Base-by-base conservation (phyloP, 1,140 invertebrate genomes). In the Drosophila subpulchrella region DNA sequence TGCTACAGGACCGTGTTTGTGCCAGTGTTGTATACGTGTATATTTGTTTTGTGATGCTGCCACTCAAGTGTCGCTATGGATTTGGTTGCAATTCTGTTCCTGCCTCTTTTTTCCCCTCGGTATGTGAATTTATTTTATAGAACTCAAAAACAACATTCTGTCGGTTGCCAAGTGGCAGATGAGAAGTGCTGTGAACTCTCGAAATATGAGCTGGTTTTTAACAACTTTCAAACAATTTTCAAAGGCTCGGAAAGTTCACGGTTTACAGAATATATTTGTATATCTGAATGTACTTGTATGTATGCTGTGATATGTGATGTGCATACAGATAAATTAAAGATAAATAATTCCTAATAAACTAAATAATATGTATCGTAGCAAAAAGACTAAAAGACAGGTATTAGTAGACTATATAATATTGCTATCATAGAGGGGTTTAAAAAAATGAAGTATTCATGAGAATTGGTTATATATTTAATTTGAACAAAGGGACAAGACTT, bases 61-160 rank as follows among this genome's bases (percentile, higher is more conserved):
- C 81, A 80, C 77, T 85, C 81, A 81, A 80, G 56, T 76, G 76
- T 76, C 81, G 58, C 60, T 39, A 60, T 72, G 57, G 44, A 63
- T 82, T 78, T 42, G 56, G 60, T 63, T 80, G 81, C 66, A 80
- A 66, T 84, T 76, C 57, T 27, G 57, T 10, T 11, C 11, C 41
- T 47, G 2, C 17, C 20, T 6, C 27, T 24, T 17, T 66, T 55
- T 24, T 2, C 6, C 30, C 27, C 8, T 47, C 17, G 51, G 46
- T 20, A 38, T 58, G 44, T 42, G 27, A 57, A 80, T 80, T 67
- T 80, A 67, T 57, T 79, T 79, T 59, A 50, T 55, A n/a, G 24
- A 62, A 73, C 30, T 42, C 53, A 63, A 73, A 73, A 62, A 62
- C 46, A 61, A 54, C 54, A 71, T 42, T 42, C 65, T 71, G 47